Base-by-base conservation (phyloP, 2,797 vertebrate species). In the Acanthiza pusilla region DNA sequence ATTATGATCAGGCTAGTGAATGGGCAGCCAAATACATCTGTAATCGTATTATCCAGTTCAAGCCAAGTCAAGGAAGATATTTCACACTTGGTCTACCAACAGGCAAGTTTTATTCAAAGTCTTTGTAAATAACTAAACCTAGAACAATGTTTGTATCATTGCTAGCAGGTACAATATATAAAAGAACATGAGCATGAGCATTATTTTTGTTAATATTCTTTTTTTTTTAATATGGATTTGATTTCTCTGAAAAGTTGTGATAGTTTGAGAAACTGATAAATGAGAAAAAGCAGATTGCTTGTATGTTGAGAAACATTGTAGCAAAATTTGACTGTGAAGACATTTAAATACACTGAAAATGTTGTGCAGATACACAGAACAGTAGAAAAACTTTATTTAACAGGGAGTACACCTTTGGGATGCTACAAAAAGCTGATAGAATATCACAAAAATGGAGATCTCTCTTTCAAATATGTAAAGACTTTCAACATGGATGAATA, bases 21-120 rank as follows among this genome's bases (percentile, higher is more conserved):
- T 99, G 99, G 99, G 99, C 99, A 91, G 99, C 99, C 48, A 99
- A 99, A 90, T 99, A 99, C 96, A 99, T 99, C 74, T 98, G 98
- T 88, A 99, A 99, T 97, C 96, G 98, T 78, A 98, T 98, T 95
- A 97, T 98, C 95, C 97, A 98, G 26, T 98, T 98, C 96, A 98
- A 98, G 91, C 98, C 98, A 62, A 98, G 97, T 80, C 96, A 97
- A 94, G 97, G 97, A 95, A 98, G 97, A 66, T 98, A 98, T 25
- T 98, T 98, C 93, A 98, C 98, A 0, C 96, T 98, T 85, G 98
- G 98, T 68, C 97, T 98, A 89, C 98, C 98, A 80, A 98, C 98
- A 98, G 98, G 98, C 98, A 98, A 97, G 86, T 93, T 85, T 54
- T 86, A 40, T 50, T 81, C 29, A 25, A 91, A 82, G 42, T 34